Conservation (phyloP, 2,888 invertebrate species). For the Acrobasis consociella region DNA sequence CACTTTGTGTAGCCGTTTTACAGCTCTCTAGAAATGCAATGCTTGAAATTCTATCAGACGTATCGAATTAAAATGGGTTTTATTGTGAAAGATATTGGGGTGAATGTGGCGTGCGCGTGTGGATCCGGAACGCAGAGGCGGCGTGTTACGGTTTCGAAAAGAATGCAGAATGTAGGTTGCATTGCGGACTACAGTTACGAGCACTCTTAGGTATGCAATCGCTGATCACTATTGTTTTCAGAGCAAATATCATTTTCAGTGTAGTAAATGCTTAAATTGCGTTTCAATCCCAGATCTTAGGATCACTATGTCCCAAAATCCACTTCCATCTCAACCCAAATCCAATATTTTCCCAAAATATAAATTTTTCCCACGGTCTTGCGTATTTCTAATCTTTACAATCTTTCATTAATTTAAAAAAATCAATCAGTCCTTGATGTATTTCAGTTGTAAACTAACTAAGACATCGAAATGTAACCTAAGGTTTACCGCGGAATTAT, state of each 20-base stretch:
- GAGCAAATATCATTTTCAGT: conserved; percentile 50
- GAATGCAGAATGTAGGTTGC: conserved; percentile 82
- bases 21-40: conserved; percentile 77
- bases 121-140: conserved; percentile 80
- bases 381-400: no score
- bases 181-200: conserved; percentile 77
- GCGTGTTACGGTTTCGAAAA: conserved; percentile 82
- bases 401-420: neutral
- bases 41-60: conserved; percentile 56
- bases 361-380: no score
- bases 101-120: conserved; percentile 66
- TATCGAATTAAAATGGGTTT: conserved; percentile 64
- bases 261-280: conserved; percentile 30
- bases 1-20: conserved; percentile 57
- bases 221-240: conserved; percentile 68
- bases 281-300: conserved; percentile 10
- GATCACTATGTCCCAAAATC: no score
- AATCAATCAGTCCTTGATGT: conserved; percentile 24
- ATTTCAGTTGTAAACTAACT: conserved; percentile 20
- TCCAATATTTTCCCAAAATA: no score
- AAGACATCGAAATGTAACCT: conserved; percentile 17
- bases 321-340: no score
- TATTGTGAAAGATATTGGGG: conserved; percentile 64
- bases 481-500: conserved; percentile 28
- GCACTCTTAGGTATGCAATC: conserved; percentile 69